Conservation (phyloP, 2,113 vertebrate species). For the Podiceps cristatus region DNA sequence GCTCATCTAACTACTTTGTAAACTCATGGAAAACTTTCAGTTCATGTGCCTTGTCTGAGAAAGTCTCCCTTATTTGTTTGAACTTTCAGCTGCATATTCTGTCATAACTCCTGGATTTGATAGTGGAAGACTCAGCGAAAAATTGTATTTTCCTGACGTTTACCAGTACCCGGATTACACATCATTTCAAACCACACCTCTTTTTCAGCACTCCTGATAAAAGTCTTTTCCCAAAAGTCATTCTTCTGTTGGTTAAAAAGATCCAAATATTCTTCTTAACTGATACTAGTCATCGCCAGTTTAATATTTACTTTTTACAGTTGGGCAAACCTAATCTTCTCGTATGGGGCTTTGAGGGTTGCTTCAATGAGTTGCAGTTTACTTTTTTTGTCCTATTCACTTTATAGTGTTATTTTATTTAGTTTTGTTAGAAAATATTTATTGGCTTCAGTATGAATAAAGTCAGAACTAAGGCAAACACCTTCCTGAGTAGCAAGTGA, state of each 20-base stretch:
- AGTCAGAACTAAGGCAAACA: background rate
- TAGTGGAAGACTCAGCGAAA: background rate
- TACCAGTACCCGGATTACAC: background rate
- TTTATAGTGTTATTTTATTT: background rate
- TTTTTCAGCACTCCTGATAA: background rate
- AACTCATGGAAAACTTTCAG: background rate
- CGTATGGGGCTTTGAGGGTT: background rate
- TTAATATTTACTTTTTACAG: background rate
- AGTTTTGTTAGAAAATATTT: background rate
- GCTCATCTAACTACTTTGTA: background rate
- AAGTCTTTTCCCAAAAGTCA: background rate
- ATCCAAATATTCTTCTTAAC: background rate
- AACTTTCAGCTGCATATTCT: background rate
- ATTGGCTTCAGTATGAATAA: background rate
- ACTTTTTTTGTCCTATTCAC: background rate
- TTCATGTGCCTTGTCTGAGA: background rate
- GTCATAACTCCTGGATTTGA: background rate
- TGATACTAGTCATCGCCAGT: background rate
- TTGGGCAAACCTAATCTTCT: background rate
- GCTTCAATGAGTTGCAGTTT: fast-evolving
- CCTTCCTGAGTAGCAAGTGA: background rate
- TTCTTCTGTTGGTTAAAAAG: background rate
- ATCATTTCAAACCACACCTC: background rate
- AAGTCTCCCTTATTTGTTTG: background rate
- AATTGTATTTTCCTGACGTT: background rate